Percentiles rank a stretch among this genome's conserved stretches.
phyloP scores from a whole-genome alignment of 1,140 invertebrate species.

The Melitaea cinxia region DNA sequence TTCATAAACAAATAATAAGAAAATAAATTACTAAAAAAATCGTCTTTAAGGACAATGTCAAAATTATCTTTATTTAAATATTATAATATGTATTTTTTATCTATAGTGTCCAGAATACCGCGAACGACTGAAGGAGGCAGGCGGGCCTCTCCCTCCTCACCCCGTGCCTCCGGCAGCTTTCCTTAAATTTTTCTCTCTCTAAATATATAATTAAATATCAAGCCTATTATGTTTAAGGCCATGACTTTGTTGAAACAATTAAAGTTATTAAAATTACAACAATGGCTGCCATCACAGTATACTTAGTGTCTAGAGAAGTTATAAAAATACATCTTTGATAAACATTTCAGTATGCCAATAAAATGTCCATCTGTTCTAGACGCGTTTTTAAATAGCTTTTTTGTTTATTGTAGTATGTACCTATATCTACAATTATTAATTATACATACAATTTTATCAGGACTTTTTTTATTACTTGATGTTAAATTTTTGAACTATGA shows the following conservation, averaged over 20 bases:
- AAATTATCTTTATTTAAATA: too few species aligned
- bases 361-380: too few species aligned
- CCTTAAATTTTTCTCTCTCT: constrained; percentile 95
- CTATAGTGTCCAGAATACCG: constrained; percentile 87
- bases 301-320: not conserved
- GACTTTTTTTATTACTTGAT: not conserved
- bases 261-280: constrained; percentile 4
- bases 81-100: not conserved
- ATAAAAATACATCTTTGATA: not conserved
- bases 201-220: constrained; percentile 50
- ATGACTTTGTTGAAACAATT: constrained; percentile 1
- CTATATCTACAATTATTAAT: too few species aligned
- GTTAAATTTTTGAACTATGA: too few species aligned
- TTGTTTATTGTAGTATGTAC: too few species aligned
- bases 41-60: too few species aligned
- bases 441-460: not conserved
- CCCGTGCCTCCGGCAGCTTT: constrained; percentile 94
- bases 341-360: not conserved
- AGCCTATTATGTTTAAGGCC: constrained; percentile 13
- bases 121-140: constrained; percentile 89
- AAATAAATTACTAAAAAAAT: too few species aligned
- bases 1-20: too few species aligned
- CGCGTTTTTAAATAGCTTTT: too few species aligned
- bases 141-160: constrained; percentile 89
- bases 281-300: constrained; percentile 9